These are phyloP conservation scores for Lerista edwardsae DNA, from an alignment of 2,797 vertebrate genomes.

Conservation along the genomic window DNA sequence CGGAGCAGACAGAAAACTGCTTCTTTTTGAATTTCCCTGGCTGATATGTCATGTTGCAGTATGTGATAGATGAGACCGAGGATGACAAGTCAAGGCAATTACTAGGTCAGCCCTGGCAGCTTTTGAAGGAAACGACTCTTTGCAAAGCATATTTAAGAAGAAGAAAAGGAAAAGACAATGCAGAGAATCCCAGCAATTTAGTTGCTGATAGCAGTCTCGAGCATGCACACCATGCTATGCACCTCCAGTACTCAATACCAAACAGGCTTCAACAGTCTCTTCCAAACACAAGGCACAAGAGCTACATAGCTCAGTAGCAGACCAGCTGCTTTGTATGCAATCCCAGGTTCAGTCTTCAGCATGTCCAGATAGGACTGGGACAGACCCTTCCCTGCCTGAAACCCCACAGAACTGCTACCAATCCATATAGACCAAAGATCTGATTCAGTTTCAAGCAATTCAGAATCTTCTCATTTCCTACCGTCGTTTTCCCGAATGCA, in stretches of 20 bases:
- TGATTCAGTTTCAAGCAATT: no score
- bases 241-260: not conserved
- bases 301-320: not conserved
- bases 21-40: constrained; percentile 50
- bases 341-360: no score
- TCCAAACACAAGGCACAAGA: no score
- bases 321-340: no score
- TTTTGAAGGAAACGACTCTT: constrained; percentile 13
- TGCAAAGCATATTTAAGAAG: not conserved
- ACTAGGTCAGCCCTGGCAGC: not conserved
- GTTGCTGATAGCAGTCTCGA: not conserved
- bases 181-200: not conserved
- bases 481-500: no score
- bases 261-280: not conserved
- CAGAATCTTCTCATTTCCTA: no score
- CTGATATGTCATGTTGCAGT: constrained; percentile 46
- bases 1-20: constrained; percentile 56
- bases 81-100: constrained; percentile 38
- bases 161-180: not conserved
- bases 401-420: no score
- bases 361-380: not conserved
- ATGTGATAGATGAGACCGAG: constrained; percentile 32
- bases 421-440: no score
- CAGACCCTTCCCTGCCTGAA: no score
- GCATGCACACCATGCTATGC: not conserved